Evolutionary conservation across 1,140 invertebrate genomes (phyloP), one percentile per base, ranked within the genome.

Genomic region (Tribolium castaneum): DNA sequence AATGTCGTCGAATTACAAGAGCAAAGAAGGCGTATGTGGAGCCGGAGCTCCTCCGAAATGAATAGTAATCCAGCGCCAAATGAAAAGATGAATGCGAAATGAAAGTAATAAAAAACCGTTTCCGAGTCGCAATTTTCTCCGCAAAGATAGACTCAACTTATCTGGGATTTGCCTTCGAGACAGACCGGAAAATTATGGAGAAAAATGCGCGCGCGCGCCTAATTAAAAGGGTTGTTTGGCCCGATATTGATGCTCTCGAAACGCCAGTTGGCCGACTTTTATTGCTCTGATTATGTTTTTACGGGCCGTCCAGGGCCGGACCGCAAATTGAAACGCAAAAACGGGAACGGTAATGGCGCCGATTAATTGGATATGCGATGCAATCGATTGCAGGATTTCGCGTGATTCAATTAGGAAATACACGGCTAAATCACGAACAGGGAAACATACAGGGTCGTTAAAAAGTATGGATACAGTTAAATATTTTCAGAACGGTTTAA

Each of bases 21-120:
- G 35, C 16, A 45, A 30, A 30, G 9, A 62, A 30, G 7, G 22
- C 22, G 56, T 22, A 19, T 9, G 22, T 30, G 56, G 56, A 16
- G 56, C 9, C 22, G 56, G 19, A 10, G 19, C 16, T 10, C 6
- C 19, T 25, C 0, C 22, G 56, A 62, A 59, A 62, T 62, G 56
- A 62, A 62, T 30, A 78, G 77, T 78, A 78, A 78, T 78, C 74
- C 77, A 39, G 71, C 66, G 39, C 77, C 51, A 78, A 78, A 78
- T 78, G 77, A 78, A 78, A 78, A 78, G 77, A 78, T 75, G 77
- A 78, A 78, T 78, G 71, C 77, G 77, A 78, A 78, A 78, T 78
- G 77, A 78, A 78, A 78, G 77, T 78, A 78, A 78, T 78, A 78
- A 78, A 78, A 62, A 78, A 78, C 54, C 71, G 72, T 74, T 78